phyloP scores from a whole-genome alignment of 2,888 invertebrate genomes.

The Colostygia pectinataria region DNA sequence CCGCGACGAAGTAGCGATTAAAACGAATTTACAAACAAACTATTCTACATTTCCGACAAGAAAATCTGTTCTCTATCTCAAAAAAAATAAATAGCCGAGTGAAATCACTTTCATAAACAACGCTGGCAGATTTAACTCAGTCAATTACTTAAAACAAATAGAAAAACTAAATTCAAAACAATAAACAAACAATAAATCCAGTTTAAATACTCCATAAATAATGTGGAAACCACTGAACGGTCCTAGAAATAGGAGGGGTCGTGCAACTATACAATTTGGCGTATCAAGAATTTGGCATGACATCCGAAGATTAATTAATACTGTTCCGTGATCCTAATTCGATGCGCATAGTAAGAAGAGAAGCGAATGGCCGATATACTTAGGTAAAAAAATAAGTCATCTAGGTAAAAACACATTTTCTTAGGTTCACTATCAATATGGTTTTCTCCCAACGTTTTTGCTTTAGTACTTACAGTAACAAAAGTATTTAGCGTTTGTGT shows the following conservation, averaged over 20 bases:
- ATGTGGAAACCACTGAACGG: conserved; percentile 39
- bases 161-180: conserved; percentile 49
- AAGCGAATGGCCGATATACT: too few species aligned
- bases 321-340: conserved; percentile 4
- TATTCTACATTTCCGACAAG: too few species aligned
- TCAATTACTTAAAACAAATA: conserved; percentile 37
- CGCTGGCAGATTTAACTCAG: conserved; percentile 31
- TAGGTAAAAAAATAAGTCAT: too few species aligned
- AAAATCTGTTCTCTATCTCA: neutral
- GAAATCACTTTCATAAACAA: conserved; percentile 30
- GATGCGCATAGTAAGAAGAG: neutral
- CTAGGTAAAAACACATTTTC: too few species aligned
- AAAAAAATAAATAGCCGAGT: conserved; percentile 19
- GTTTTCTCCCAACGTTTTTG: too few species aligned
- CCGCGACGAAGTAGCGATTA: too few species aligned
- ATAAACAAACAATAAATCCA: conserved; percentile 61
- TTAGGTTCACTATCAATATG: too few species aligned
- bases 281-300: conserved; percentile 19
- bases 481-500: too few species aligned
- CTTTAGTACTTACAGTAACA: too few species aligned
- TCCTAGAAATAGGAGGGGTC: conserved; percentile 30
- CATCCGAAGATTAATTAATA: conserved; percentile 15
- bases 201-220: conserved; percentile 56
- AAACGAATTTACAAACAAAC: too few species aligned
- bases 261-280: conserved; percentile 8